Percentiles rank a stretch among this genome's conserved stretches.
Conservation (phyloP, 2,113 vertebrate species). For the Chelonoidis abingdonii region DNA sequence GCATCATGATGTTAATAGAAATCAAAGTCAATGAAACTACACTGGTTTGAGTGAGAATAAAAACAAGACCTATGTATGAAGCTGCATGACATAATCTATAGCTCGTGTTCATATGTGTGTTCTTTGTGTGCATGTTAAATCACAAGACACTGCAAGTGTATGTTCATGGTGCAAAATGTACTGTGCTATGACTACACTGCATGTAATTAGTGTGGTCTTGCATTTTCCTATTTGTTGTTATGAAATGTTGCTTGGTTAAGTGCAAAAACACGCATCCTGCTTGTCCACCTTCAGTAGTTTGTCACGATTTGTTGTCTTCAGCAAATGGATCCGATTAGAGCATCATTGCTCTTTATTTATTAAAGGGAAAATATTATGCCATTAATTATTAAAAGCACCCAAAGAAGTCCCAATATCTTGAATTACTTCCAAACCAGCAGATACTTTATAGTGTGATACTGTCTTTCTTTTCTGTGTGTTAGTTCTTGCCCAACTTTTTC, state of each 20-base stretch:
- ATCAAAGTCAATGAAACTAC: background rate
- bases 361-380: background rate
- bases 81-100: background rate
- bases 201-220: background rate
- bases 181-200: background rate
- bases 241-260: background rate
- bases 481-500: background rate
- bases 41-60: background rate
- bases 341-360: background rate
- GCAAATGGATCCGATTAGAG: conserved; percentile 27
- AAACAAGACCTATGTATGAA: background rate
- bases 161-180: background rate
- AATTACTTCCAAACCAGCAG: conserved; percentile 6
- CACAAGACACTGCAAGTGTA: background rate
- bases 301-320: conserved; percentile 1
- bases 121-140: background rate
- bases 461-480: background rate
- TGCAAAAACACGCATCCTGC: conserved; percentile 6
- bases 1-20: background rate
- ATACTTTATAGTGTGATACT: background rate
- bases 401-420: background rate
- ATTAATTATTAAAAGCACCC: background rate
- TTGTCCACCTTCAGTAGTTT: background rate
- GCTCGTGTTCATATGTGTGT: background rate
- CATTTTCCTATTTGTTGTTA: background rate